These are phyloP conservation scores for Sebastes ruberrimus DNA, from an alignment of 2,797 vertebrate species.

Conservation along the genomic window DNA sequence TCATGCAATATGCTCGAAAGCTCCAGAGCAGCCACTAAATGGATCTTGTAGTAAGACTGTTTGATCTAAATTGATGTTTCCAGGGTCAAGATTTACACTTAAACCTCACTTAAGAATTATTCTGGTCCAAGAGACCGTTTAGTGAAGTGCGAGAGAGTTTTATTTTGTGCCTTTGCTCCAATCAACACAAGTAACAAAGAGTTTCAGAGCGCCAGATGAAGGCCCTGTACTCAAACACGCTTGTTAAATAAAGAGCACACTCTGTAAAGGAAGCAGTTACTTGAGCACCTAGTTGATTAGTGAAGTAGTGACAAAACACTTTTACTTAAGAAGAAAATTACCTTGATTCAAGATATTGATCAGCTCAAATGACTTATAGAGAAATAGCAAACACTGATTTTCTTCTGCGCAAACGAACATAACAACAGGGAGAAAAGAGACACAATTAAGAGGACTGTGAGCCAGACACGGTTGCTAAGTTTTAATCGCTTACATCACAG, in stretches of 20 bases:
- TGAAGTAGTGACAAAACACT: background rate
- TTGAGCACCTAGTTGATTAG: background rate
- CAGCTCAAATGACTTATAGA: background rate
- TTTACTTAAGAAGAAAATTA: constrained; percentile 2
- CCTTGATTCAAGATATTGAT: constrained; percentile 36
- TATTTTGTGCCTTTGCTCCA: background rate
- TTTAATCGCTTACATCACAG: constrained; percentile 8
- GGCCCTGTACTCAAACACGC: background rate
- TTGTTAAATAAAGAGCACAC: background rate
- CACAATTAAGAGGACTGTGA: background rate
- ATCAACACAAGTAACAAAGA: background rate
- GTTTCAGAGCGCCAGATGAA: background rate
- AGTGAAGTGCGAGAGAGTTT: background rate
- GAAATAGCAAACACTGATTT: background rate
- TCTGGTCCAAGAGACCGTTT: background rate
- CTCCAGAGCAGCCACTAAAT: background rate
- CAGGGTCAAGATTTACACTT: background rate
- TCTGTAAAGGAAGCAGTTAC: background rate
- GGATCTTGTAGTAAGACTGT: background rate
- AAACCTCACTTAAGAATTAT: background rate
- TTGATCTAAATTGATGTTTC: background rate
- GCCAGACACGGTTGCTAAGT: background rate
- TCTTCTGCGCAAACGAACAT: background rate
- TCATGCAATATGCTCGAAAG: background rate
- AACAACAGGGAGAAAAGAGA: background rate